phyloP scores from a whole-genome alignment of 64 coral and sea anemone species.

The Catalaphyllia jardinei region DNA sequence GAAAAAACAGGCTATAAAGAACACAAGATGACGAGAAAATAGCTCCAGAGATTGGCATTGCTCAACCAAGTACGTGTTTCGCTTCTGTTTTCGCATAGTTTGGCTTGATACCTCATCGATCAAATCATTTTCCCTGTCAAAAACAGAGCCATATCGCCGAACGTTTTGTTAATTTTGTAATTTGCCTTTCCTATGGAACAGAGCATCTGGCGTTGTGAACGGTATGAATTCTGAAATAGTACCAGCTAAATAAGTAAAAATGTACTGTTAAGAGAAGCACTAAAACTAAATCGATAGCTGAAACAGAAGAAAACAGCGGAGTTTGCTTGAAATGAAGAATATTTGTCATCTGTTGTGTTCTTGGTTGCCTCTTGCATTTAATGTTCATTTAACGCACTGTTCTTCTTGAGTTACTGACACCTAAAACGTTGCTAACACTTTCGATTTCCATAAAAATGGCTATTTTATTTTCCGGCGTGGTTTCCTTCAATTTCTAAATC shows the following conservation, averaged over 20 bases:
- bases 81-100: constrained; percentile 2
- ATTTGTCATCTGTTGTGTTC: no score
- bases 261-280: no score
- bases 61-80: neutral
- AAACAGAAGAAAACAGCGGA: no score
- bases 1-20: neutral
- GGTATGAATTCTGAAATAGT: no score
- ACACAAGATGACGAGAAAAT: neutral
- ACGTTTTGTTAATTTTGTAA: constrained; percentile 11
- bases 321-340: no score
- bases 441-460: neutral
- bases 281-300: no score
- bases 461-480: neutral
- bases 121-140: constrained; percentile 21
- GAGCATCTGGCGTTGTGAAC: neutral
- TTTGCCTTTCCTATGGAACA: constrained; percentile 1
- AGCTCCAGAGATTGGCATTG: neutral
- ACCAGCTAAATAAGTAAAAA: no score
- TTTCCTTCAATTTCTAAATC: constrained; percentile 8
- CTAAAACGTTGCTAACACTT: neutral
- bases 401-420: neutral
- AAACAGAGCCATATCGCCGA: neutral
- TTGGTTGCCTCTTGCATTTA: no score
- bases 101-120: constrained; percentile 54
- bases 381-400: no score